A percentile compares a stretch with the other conserved stretches of the same genome.
phyloP scores from a whole-genome alignment of 2,113 vertebrate genomes.

The Oreotrochilus melanogaster region DNA sequence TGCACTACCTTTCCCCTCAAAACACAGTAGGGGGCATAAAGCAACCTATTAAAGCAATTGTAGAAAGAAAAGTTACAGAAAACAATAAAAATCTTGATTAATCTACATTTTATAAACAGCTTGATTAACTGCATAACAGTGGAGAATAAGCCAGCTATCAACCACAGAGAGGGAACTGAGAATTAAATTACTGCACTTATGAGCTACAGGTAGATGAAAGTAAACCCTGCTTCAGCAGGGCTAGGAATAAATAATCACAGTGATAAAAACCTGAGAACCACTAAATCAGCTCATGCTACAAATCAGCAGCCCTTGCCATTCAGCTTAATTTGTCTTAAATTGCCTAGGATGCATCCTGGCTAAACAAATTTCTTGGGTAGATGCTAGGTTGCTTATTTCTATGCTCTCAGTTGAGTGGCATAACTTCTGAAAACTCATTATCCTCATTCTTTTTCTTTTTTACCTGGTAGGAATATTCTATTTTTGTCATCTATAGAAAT shows the following conservation, averaged over 20 bases:
- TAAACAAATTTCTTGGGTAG: not conserved
- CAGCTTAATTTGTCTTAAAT: not conserved
- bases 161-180: not conserved
- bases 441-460: not conserved
- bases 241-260: not conserved
- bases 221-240: not conserved
- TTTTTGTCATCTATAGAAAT: not conserved
- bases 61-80: not conserved
- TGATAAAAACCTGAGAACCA: not conserved
- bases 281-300: not conserved
- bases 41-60: not conserved
- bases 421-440: not conserved
- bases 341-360: not conserved
- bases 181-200: not conserved
- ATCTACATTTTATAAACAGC: not conserved
- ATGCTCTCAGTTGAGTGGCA: not conserved
- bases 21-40: not conserved
- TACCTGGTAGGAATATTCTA: not conserved
- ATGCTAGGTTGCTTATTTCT: not conserved
- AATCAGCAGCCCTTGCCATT: slow-evolving; percentile 14
- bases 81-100: not conserved
- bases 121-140: not conserved
- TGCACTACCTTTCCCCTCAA: not conserved
- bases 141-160: not conserved
- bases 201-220: not conserved